Conservation (phyloP, 2,113 vertebrate genomes). For the Cranoglanis bouderius region DNA sequence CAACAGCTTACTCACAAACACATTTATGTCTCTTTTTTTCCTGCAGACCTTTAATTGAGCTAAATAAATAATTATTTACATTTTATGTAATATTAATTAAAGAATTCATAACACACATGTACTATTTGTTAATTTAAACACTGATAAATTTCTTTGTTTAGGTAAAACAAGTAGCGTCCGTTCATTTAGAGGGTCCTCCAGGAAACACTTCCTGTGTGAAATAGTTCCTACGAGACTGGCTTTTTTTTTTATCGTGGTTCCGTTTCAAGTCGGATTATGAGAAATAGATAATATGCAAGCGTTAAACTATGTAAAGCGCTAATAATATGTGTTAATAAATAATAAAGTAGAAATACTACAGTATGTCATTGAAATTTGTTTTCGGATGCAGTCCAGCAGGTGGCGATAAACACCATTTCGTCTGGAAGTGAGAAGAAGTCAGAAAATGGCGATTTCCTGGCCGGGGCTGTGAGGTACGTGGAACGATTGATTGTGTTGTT, state of each 20-base stretch:
- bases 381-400: not conserved
- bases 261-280: not conserved
- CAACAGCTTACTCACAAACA: not conserved
- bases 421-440: not conserved
- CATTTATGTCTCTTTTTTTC: not conserved
- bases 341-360: not conserved
- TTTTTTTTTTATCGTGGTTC: not conserved
- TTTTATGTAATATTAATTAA: not conserved
- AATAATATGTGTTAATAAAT: too few relatives aligned
- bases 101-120: not conserved
- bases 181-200: not conserved
- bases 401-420: not conserved
- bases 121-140: not conserved
- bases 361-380: too few relatives aligned
- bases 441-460: not conserved
- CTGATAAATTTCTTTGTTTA: not conserved
- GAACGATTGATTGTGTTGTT: not conserved
- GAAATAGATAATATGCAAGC: not conserved
- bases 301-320: not conserved
- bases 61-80: not conserved
- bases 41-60: not conserved
- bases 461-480: not conserved
- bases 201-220: not conserved
- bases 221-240: slow-evolving; percentile 1
- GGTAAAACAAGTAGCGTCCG: not conserved